These are phyloP conservation scores for Karalla daura DNA, from an alignment of 2,797 vertebrate species.

Conservation along the genomic window DNA sequence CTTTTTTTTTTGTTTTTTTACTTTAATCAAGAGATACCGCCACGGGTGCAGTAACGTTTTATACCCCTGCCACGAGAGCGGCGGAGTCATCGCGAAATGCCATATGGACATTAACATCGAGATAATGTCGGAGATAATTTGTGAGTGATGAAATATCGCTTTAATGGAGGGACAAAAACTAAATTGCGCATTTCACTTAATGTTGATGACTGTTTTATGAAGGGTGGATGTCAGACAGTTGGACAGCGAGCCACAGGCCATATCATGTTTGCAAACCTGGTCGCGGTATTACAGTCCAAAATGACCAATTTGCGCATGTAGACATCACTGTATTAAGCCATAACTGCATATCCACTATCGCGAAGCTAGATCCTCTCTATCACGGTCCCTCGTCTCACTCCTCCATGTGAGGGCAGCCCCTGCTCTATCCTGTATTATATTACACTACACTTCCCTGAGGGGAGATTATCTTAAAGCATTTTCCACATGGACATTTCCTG, in stretches of 20 bases:
- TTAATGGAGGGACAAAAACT: slow-evolving; percentile 63
- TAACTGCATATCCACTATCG: slow-evolving; percentile 50
- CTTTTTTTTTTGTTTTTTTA: slow-evolving; percentile 33
- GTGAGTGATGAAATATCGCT: slow-evolving; percentile 61
- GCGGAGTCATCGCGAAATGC: slow-evolving; percentile 48
- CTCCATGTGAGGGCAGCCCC: slow-evolving; percentile 46
- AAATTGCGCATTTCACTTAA: slow-evolving; percentile 67
- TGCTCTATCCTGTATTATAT: slow-evolving; percentile 59
- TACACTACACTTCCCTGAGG: slow-evolving; percentile 61
- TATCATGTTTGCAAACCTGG: slow-evolving; percentile 51
- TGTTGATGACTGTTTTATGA: slow-evolving; percentile 64
- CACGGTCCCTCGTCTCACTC: slow-evolving; percentile 29
- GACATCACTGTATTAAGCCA: slow-evolving; percentile 52
- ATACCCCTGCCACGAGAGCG: slow-evolving; percentile 30
- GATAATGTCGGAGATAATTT: slow-evolving; percentile 70
- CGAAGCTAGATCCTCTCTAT: slow-evolving; percentile 32
- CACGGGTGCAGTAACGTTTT: slow-evolving; percentile 49
- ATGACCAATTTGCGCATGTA: slow-evolving; percentile 38
- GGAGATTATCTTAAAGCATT: slow-evolving; percentile 72
- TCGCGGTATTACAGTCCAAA: slow-evolving; percentile 28
- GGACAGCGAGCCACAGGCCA: slow-evolving; percentile 44
- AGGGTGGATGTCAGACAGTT: slow-evolving; percentile 49
- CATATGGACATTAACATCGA: slow-evolving; percentile 76
- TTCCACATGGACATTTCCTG: slow-evolving; percentile 60
- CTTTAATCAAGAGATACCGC: slow-evolving; percentile 48